Conservation (phyloP, 2,888 invertebrate species). For the Lacanobia oleracea region DNA sequence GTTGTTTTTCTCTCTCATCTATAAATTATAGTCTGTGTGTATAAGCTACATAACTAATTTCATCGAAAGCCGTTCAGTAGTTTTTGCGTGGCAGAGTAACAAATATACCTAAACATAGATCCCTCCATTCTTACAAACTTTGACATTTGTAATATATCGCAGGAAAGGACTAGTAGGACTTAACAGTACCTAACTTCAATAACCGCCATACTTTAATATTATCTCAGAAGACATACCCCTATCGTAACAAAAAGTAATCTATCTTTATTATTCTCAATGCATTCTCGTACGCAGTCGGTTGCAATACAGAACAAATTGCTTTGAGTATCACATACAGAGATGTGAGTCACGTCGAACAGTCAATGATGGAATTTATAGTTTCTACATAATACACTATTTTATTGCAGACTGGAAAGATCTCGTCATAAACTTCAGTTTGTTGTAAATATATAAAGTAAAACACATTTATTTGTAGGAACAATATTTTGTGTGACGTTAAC, state of each 20-base stretch:
- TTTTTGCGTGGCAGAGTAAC: no score
- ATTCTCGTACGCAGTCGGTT: neutral
- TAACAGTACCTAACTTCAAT: no score
- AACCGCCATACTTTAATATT: neutral
- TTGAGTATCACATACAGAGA: neutral
- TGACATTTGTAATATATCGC: no score
- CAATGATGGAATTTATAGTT: constrained; percentile 16
- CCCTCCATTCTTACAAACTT: no score
- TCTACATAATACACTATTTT: neutral
- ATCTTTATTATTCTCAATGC: constrained; percentile 7
- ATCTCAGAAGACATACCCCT: neutral
- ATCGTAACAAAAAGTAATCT: neutral
- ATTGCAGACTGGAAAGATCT: constrained; percentile 1
- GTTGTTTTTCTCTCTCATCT: no score
- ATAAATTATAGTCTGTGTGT: no score
- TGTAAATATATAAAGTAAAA: neutral
- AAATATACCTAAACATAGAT: no score
- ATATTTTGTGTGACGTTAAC: no score
- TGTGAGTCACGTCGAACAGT: constrained; percentile 18
- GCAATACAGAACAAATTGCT: constrained; percentile 31
- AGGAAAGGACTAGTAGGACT: no score
- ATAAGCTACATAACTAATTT: no score
- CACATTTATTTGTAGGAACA: no score
- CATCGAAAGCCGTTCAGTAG: no score
- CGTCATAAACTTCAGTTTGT: neutral